Conservation (phyloP, 2,113 vertebrate species). For the Sitta europaea region DNA sequence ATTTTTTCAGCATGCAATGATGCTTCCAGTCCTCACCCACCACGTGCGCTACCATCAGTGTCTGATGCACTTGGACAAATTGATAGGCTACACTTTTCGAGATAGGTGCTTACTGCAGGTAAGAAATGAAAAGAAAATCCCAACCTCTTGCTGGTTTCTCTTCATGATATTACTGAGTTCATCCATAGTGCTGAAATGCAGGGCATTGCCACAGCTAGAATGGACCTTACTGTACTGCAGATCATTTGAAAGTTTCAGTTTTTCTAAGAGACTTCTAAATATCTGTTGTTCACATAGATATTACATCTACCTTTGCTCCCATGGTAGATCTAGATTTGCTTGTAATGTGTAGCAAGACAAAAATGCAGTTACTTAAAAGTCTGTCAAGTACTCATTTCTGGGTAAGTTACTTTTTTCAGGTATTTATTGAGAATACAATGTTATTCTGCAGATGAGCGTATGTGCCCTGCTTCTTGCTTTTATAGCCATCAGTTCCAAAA, state of each 20-base stretch:
- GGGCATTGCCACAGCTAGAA: neutral
- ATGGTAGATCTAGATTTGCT: neutral
- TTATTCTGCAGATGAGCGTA: neutral
- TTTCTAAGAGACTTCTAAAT: neutral
- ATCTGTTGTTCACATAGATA: neutral
- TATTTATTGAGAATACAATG: neutral
- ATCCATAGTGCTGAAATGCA: neutral
- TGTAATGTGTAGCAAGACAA: neutral
- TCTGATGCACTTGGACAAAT: conserved; percentile 93
- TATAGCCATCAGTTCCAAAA: neutral
- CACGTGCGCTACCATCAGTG: conserved; percentile 99
- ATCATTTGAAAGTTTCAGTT: neutral
- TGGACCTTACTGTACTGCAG: neutral
- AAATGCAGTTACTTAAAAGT: neutral
- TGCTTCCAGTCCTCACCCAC: conserved; percentile 98
- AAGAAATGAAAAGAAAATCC: neutral
- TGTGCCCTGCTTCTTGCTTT: neutral
- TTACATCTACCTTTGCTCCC: neutral
- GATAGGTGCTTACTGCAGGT: conserved; percentile 98
- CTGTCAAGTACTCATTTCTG: neutral
- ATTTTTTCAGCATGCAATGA: conserved; percentile 91
- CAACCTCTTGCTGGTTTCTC: neutral
- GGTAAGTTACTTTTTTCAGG: neutral
- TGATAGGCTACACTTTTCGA: conserved; percentile 94
- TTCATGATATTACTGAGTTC: neutral